A percentile compares a stretch with the other conserved stretches of the same genome.
Evolutionary conservation across 2,113 vertebrate species (phyloP).

Genomic region (Grantiella picta): DNA sequence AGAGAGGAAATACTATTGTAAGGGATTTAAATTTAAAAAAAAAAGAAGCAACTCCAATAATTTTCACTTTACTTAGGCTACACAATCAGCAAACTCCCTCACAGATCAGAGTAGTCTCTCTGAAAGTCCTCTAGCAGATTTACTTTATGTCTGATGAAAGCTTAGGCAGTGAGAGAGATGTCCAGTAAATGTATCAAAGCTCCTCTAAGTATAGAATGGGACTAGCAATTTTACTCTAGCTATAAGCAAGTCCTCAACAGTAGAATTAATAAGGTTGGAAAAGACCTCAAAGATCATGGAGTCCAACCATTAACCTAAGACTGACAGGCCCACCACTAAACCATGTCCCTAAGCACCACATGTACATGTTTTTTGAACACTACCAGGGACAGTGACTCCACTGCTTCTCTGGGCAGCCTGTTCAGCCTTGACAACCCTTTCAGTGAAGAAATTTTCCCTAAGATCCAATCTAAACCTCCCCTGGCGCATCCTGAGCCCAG

Average conservation of each 20-base stretch:
- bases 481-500: neutral
- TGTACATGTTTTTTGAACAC: neutral
- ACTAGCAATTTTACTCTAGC: neutral
- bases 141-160: neutral
- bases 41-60: neutral
- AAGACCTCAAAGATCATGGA: neutral
- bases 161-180: neutral
- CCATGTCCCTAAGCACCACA: neutral
- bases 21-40: neutral
- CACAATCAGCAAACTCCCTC: neutral
- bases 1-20: neutral
- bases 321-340: neutral
- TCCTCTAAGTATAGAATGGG: neutral
- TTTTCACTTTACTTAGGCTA: neutral
- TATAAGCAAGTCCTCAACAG: neutral
- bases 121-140: neutral
- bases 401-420: neutral
- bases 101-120: neutral
- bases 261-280: neutral
- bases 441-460: neutral
- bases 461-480: neutral
- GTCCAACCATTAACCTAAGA: neutral
- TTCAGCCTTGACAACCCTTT: neutral
- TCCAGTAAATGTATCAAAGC: neutral
- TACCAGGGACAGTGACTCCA: rapidly evolving